These are phyloP conservation scores for Crypturellus tataupa DNA, from an alignment of 2,797 vertebrate genomes.

Conservation along the genomic window DNA sequence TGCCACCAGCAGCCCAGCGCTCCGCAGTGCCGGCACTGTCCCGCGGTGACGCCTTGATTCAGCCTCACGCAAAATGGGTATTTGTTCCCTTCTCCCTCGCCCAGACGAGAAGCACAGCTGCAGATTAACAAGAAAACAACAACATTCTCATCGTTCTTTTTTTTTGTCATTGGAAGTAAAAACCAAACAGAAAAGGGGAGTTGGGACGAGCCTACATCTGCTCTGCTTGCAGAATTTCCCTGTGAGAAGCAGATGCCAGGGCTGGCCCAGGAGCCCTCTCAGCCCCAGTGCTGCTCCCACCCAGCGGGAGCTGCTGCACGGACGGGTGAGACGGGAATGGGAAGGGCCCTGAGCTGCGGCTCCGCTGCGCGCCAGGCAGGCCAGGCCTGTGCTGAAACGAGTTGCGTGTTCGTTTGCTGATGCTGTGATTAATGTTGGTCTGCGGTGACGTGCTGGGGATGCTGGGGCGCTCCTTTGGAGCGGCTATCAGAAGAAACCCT, in stretches of 20 bases:
- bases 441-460: fast-evolving
- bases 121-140: not conserved
- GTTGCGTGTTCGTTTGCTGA: not conserved
- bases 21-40: too few species aligned
- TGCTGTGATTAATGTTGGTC: too few species aligned
- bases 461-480: fast-evolving
- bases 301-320: not conserved
- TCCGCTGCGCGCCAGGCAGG: too few species aligned
- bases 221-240: too few species aligned
- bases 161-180: not conserved
- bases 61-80: not conserved
- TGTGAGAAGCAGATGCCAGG: not conserved
- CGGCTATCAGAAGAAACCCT: fast-evolving
- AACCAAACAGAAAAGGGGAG: fast-evolving
- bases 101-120: not conserved
- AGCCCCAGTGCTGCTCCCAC: not conserved
- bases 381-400: not conserved
- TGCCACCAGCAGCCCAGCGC: too few species aligned
- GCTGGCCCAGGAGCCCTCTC: not conserved
- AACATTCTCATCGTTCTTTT: not conserved
- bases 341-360: not conserved
- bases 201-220: not conserved
- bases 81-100: not conserved
- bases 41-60: not conserved
- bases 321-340: not conserved